Conservation (phyloP, 2,113 vertebrate genomes). For the Haemorhous mexicanus region DNA sequence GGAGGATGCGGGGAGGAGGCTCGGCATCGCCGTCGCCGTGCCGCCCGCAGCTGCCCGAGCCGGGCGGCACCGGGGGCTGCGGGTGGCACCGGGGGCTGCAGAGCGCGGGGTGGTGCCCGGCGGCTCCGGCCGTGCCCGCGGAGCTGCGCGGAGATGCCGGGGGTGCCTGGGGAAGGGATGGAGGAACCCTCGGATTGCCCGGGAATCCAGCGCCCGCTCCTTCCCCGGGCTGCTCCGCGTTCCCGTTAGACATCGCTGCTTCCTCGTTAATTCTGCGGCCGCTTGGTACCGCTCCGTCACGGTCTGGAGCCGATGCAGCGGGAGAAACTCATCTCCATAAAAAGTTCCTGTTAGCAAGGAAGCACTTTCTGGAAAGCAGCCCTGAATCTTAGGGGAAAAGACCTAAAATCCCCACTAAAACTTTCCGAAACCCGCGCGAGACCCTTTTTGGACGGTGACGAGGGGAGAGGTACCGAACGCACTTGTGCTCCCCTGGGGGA, state of each 20-base stretch:
- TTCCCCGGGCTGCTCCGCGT: neutral
- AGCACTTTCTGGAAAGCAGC: neutral
- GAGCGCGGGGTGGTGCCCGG: neutral
- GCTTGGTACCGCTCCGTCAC: neutral
- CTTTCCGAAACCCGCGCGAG: neutral
- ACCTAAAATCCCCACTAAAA: neutral
- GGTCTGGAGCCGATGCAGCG: neutral
- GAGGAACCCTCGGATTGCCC: rapidly evolving
- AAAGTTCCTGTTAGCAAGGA: neutral
- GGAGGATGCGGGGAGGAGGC: neutral
- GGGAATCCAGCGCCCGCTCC: neutral
- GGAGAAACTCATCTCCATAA: neutral
- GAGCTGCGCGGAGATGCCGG: neutral
- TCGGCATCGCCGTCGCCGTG: neutral
- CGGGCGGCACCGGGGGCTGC: neutral
- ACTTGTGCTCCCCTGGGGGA: neutral
- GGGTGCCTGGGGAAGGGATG: neutral
- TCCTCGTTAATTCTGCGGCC: neutral
- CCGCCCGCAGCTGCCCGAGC: neutral
- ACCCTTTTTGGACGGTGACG: rapidly evolving
- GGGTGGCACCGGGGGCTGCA: neutral
- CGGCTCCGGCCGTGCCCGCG: neutral
- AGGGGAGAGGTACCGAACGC: neutral
- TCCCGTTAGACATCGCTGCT: rapidly evolving
- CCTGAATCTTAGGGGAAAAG: neutral